Conservation (phyloP, 30 jellyfish, hydroid and myxozoan genomes). For the Nemopilema nomurai region DNA sequence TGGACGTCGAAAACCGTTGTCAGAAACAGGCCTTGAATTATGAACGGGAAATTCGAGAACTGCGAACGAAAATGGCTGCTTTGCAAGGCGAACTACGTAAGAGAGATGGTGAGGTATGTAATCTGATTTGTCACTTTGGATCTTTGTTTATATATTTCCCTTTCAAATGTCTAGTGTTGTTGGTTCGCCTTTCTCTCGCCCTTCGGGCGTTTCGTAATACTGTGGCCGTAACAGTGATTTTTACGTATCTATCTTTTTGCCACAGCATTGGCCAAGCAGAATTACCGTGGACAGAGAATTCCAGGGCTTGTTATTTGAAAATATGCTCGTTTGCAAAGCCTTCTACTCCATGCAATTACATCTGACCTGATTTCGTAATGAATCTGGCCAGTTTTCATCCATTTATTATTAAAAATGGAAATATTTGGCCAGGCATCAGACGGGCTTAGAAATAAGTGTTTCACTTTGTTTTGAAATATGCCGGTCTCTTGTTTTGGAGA, state of each 20-base stretch:
- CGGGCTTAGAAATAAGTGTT: background rate
- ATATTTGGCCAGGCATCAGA: background rate
- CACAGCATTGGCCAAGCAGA: no score
- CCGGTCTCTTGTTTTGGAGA: background rate
- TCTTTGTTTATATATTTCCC: background rate
- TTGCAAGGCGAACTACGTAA: slow-evolving; percentile 73
- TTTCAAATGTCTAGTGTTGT: background rate
- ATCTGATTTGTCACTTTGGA: background rate
- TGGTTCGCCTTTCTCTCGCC: background rate
- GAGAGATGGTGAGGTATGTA: slow-evolving; percentile 60
- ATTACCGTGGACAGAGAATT: no score
- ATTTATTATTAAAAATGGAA: background rate
- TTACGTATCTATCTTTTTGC: no score
- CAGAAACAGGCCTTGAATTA: slow-evolving; percentile 75
- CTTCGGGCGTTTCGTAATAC: background rate
- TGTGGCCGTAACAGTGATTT: background rate
- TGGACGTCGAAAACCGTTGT: slow-evolving; percentile 72
- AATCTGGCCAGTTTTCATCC: background rate
- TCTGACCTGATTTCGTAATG: no score
- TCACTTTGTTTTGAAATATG: background rate
- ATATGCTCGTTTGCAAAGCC: no score
- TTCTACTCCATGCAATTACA: no score
- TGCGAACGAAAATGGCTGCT: slow-evolving; percentile 69
- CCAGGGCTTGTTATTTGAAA: no score
- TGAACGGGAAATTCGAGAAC: slow-evolving; percentile 81